phyloP scores from a whole-genome alignment of 2,888 invertebrate species.

The Drosophila lacicola region DNA sequence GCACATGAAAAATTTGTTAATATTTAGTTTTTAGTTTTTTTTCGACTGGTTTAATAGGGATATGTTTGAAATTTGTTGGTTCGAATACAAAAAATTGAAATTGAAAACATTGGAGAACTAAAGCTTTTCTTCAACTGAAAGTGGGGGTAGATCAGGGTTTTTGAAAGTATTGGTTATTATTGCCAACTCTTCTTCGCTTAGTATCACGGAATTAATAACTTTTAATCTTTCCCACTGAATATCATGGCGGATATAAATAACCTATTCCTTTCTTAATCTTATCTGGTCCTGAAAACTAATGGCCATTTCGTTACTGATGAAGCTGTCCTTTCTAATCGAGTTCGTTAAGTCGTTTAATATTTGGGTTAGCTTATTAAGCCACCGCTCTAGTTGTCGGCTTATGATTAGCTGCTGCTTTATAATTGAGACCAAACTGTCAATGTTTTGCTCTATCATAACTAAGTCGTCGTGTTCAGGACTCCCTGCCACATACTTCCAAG shows the following conservation, averaged over 20 bases:
- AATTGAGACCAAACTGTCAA: neutral
- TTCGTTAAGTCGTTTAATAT: neutral
- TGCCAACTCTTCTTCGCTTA: too few species aligned
- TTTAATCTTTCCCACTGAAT: too few species aligned
- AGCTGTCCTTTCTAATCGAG: neutral
- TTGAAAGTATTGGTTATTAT: too few species aligned
- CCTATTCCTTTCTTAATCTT: too few species aligned
- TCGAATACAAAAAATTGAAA: neutral
- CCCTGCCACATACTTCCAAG: neutral
- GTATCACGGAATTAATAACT: too few species aligned
- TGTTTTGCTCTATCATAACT: neutral
- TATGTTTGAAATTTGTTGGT: neutral
- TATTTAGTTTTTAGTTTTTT: neutral
- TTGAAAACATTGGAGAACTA: slow-evolving; percentile 8
- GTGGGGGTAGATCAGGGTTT: neutral
- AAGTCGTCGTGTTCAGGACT: neutral
- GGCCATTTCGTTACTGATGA: too few species aligned
- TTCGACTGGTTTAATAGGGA: neutral
- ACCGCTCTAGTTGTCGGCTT: neutral
- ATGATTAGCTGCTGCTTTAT: neutral
- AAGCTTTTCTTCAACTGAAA: neutral
- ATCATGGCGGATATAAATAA: too few species aligned
- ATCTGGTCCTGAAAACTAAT: neutral
- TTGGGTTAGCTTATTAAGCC: neutral
- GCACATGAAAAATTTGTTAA: neutral